Evolutionary conservation across 2,113 vertebrate species (phyloP).

Genomic region (Vidua chalybeata): DNA sequence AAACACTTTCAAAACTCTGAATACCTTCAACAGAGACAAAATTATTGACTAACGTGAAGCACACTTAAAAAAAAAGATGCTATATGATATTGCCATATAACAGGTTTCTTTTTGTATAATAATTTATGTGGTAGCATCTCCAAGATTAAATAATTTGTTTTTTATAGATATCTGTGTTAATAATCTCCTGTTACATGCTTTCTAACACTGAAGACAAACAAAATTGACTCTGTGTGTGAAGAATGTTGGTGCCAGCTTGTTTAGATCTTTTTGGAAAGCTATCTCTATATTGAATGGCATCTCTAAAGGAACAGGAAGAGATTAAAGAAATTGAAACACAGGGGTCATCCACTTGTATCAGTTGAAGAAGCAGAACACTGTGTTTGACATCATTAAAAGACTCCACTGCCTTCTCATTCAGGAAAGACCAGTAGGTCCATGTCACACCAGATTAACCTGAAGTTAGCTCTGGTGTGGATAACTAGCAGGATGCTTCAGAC

Average conservation of each 20-base stretch:
- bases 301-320: background rate
- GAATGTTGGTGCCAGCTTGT: background rate
- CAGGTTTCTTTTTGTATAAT: background rate
- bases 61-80: background rate
- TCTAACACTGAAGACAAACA: background rate
- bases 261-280: background rate
- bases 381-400: background rate
- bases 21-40: background rate
- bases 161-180: background rate
- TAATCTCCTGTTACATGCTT: background rate
- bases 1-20: background rate
- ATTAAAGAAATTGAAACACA: background rate
- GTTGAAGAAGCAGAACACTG: background rate
- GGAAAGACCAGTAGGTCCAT: background rate
- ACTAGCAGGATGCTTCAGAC: background rate
- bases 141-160: background rate
- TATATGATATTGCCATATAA: background rate
- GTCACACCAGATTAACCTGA: background rate
- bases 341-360: background rate
- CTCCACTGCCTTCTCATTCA: background rate
- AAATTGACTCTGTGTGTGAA: background rate
- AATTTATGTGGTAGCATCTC: background rate
- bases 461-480: background rate
- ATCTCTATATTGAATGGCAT: background rate
- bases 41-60: background rate